phyloP scores from a whole-genome alignment of 2,888 invertebrate species.

The Lithophane leautieri region DNA sequence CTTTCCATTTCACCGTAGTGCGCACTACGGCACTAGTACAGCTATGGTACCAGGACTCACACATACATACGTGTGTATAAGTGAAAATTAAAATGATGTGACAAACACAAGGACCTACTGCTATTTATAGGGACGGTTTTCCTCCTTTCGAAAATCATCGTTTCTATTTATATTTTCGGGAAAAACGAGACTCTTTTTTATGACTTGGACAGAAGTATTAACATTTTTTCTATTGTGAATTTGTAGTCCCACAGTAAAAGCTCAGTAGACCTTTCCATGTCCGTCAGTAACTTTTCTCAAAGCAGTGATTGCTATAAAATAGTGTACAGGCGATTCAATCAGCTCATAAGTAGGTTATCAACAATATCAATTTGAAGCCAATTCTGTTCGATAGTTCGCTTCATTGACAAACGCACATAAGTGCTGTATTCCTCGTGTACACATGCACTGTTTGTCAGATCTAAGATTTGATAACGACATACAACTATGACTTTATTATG shows the following conservation, averaged over 20 bases:
- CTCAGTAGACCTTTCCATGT: not conserved
- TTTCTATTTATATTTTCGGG: not conserved
- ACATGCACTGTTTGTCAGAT: constrained; percentile 40
- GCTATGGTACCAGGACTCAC: constrained; percentile 47
- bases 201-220: not conserved
- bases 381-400: constrained; percentile 65
- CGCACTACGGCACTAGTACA: constrained; percentile 51
- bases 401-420: constrained; percentile 58
- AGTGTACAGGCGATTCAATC: constrained; percentile 53
- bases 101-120: constrained; percentile 16
- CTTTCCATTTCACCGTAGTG: constrained; percentile 87
- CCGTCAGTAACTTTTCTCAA: constrained; percentile 2
- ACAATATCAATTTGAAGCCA: constrained; percentile 67
- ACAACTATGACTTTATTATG: constrained; percentile 47
- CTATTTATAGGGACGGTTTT: constrained; percentile 10
- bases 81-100: constrained; percentile 43
- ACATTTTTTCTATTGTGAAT: not conserved
- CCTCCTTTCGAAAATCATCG: constrained; percentile 15
- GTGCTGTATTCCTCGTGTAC: constrained; percentile 45
- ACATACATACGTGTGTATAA: constrained; percentile 37
- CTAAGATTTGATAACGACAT: constrained; percentile 53
- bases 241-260: not conserved
- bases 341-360: constrained; percentile 70
- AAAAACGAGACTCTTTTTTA: not conserved
- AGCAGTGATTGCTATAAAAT: constrained; percentile 25